A percentile compares a stretch with the other conserved stretches of the same genome.
Conservation (phyloP, 2,797 vertebrate genomes). For the Cynodonichthys magdalenae region DNA sequence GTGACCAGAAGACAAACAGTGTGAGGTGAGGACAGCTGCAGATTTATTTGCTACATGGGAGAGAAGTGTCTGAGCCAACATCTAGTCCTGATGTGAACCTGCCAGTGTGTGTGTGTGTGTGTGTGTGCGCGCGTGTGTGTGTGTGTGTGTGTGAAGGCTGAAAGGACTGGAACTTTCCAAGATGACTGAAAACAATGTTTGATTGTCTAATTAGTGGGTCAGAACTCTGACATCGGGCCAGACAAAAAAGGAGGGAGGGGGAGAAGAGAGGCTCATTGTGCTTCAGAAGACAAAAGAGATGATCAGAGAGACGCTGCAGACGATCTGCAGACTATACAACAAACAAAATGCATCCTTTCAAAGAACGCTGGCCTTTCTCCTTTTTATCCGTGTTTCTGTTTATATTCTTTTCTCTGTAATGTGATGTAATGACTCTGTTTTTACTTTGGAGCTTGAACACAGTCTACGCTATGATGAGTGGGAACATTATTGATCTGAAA, state of each 20-base stretch:
- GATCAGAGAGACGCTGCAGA: conserved; percentile 41
- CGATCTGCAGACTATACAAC: neutral
- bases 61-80: conserved; percentile 3
- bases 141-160: too few species aligned
- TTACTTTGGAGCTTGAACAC: too few species aligned
- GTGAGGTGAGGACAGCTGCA: neutral
- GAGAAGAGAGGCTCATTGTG: conserved; percentile 76
- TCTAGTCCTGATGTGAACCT: conserved; percentile 1
- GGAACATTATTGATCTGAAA: too few species aligned
- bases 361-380: too few species aligned
- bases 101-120: neutral
- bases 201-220: conserved; percentile 78
- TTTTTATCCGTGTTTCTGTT: neutral
- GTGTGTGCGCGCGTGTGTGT: too few species aligned
- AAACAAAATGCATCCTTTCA: too few species aligned
- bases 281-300: conserved; percentile 67
- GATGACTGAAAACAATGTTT: conserved; percentile 66
- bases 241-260: conserved; percentile 42
- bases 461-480: too few species aligned
- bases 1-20: neutral
- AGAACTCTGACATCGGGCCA: conserved; percentile 70
- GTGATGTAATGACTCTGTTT: too few species aligned
- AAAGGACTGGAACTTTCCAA: conserved; percentile 58
- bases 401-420: neutral
- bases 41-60: neutral